Base-by-base conservation (phyloP, 2,888 invertebrate genomes). In the Dynastes grantii region DNA sequence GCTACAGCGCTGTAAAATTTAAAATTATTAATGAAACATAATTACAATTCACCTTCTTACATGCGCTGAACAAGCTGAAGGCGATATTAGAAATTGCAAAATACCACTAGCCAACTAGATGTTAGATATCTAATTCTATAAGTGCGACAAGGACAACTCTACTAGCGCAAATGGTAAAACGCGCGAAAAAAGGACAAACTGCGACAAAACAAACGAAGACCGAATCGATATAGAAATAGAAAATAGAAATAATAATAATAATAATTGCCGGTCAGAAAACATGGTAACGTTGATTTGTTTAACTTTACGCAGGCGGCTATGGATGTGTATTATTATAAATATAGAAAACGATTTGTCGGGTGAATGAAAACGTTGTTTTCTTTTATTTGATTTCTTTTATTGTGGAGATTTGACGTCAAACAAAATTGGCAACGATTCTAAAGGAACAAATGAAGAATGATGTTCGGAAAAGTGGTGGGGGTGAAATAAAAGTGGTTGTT, bases 1-100 rank as follows among this genome's bases (percentile, higher is more conserved):
- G 16, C 37, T 9, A 29, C 27, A 70, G 22, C 45, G 40, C 40
- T 65, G 16, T 65, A 40, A 65, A 70, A 51, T 70, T 68, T 77
- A 77, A 77, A 45, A 77, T 77, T 77, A 71, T 77, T 77, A 77
- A 77, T 77, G 71, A 77, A 71, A 51, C 22, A 51, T 68, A 68
- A 68, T 68, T 68, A 29, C 51, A 68, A 51, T 51, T 68, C 49
- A 51, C 51, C 27, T 68, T 67, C 55, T 58, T 58, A 58, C 22
- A 58, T 9, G 4, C 22, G 29, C 45, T 45, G 11, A 45, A 11
- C 45, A 8, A 45, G 45, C 45, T 45, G 16, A 27, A 16, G 58
- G 29, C 45, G 63, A 45, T 53, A 65, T 65, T 55, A 65, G 65
- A 55, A 71, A 77, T 77, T 77, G 71, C 64, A 63, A 73, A 55